phyloP scores from a whole-genome alignment of 2,113 vertebrate species.

The Chaetops frenatus region DNA sequence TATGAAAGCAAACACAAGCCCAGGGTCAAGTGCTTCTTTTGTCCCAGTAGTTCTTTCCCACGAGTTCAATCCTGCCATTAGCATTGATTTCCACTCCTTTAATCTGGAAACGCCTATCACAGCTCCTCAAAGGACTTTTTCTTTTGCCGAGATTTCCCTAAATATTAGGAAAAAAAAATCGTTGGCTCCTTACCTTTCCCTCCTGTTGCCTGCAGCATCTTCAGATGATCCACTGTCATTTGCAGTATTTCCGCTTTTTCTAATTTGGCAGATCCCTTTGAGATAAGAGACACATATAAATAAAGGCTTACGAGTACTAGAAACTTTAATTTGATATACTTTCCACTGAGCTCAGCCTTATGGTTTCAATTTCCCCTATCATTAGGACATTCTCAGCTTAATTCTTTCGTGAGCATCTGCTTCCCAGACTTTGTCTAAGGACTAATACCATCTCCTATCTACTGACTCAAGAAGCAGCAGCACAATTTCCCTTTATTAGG shows the following conservation, averaged over 20 bases:
- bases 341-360: conserved; percentile 36
- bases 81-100: conserved; percentile 85
- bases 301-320: conserved; percentile 36
- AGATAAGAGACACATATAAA: conserved; percentile 60
- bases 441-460: not conserved
- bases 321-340: conserved; percentile 53
- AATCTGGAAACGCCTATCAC: conserved; percentile 73
- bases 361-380: conserved; percentile 55
- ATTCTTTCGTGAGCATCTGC: conserved; percentile 45
- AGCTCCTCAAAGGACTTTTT: conserved; percentile 69
- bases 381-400: conserved; percentile 45
- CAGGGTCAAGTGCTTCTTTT: conserved; percentile 93
- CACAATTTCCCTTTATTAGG: not conserved
- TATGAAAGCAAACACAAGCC: conserved; percentile 93
- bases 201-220: conserved; percentile 90
- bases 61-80: conserved; percentile 87
- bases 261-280: conserved; percentile 93
- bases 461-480: not conserved
- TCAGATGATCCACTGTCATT: conserved; percentile 98
- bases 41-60: conserved; percentile 88
- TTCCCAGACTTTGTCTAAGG: conserved; percentile 34
- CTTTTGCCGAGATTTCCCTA: conserved; percentile 50
- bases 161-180: conserved; percentile 20
- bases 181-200: conserved; percentile 85
- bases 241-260: conserved; percentile 98